Evolutionary conservation across 2,797 vertebrate species (phyloP), one percentile per base, ranked within the genome.

Genomic region (Helicolenus hilgendorfi): DNA sequence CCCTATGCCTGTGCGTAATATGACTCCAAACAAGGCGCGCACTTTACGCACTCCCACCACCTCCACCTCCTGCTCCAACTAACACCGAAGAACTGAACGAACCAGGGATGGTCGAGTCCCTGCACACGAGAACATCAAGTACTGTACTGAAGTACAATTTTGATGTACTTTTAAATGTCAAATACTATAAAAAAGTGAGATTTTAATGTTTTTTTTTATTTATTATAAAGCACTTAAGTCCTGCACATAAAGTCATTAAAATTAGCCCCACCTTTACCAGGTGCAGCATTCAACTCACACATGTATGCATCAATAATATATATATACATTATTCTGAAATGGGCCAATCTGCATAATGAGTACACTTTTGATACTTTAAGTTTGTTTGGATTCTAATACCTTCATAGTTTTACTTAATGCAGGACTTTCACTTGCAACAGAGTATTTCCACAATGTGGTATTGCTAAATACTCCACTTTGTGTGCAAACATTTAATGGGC

Each of bases 1-100:
- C 91, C 92, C 92, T 91, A 74, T 84, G 86, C 45, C 85, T 45
- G 85, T 26, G 85, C 90, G 94, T 92, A 96, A 96, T 60, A 27
- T 5, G 88, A 94, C 83, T 92, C 94, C 86, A 82, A 85, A 77
- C 79, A 15, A 69, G 77, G 84, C 83, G 85, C 92, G 58, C 77
- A 55, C 77, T 88, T 90, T 78, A 79, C 79, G 76, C 73, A 60
- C 74, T 26, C 56, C 56, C 80, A n/a, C 75, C 78, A 35, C 45
- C 45, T 49, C 45, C 45, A 20, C 45, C 45, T 49, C 31, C 49
- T 38, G 26, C 27, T 4, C 31, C 53, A 63, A 67, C 63, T 22
- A 58, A 22, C 26, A 18, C 56, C 7, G 33, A 55, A 26, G 0
- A 38, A 74, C 20, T 14, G 11, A 53, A 6, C 2, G 20, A 63